Base-by-base conservation (phyloP, 1,140 invertebrate genomes). In the Tetragnatha versicolor region DNA sequence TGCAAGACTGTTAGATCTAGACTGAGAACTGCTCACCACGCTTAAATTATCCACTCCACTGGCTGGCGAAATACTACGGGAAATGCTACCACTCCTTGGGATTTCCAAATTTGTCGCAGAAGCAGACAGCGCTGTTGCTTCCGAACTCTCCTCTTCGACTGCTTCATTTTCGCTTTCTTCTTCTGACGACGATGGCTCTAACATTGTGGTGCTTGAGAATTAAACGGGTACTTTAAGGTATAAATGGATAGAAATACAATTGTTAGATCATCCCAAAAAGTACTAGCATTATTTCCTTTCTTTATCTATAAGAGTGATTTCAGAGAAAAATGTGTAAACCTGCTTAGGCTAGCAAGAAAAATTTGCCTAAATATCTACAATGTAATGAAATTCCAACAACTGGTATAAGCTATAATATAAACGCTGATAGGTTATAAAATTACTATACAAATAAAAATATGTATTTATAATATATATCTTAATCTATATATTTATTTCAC, bases 1-100 rank as follows among this genome's bases (percentile, higher is more conserved):
- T 61, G 92, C 91, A 79, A 93, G 87, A 77, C 91, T 91, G 84
- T 85, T 86, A 42, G 86, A 85, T 66, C 87, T 79, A 22, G 85
- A 84, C 81, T 86, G 85, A 68, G 83, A 80, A 63, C 85, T 83
- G 72, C 84, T 83, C 53, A 82, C 81, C 49, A 86, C 84, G 83
- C 86, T 88, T 70, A 87, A 82, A 80, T 86, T 87, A 82, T 87
- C 86, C 20, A 73, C 81, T 39, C 85, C 86, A 83, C 86, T 86
- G 55, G 85, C 78, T 27, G 81, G 81, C 12, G 81, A 82, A 10
- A 84, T 29, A 31, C 70, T 82, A 72, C 81, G 73, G 33, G 55
- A 51, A 35, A 73, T 69, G 49, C 69, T 82, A 73, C 81, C 61
- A 77, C 80, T 72, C 10, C 63, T 60, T 47, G 69, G 63, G 37